Base-by-base conservation (phyloP, 2,888 invertebrate species). In the Agrotis exclamationis region DNA sequence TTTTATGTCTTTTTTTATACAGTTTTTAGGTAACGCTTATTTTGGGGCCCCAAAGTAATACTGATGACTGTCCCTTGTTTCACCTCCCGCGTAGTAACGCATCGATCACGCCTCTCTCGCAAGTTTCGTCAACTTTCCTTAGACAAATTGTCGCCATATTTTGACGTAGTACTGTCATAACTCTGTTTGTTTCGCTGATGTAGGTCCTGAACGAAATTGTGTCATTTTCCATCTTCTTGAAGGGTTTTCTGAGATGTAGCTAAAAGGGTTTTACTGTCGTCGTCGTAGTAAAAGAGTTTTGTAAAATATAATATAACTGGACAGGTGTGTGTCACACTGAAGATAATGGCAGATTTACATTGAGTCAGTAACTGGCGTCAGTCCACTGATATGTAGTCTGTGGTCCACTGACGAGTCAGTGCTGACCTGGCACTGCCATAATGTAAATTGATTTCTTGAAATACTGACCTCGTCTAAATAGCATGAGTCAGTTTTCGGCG, bases 11-110 rank as follows among this genome's bases (percentile, higher is more conserved):
- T n/a, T n/a, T n/a, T n/a, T n/a, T n/a, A n/a, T n/a, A n/a, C n/a
- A n/a, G n/a, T n/a, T n/a, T n/a, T n/a, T n/a, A n/a, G n/a, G n/a
- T n/a, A n/a, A n/a, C n/a, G n/a, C n/a, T n/a, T 0, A 6, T 85
- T 83, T 81, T 16, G 33, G 63, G 66, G 86, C 85, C 66, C 64
- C 24, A 79, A 67, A 24, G 39, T 68, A 70, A 83, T 85, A 87
- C 83, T 84, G 84, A 86, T 85, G 86, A 87, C 82, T 81, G 85
- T 85, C 87, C 88, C 85, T 88, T 88, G 87, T 89, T 89, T 88
- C 75, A 85, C 80, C 82, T 85, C 83, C 73, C 79, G 70, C 86
- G 85, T 88, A 85, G 88, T 86, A 87, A 90, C 88, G 83, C 87
- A 89, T 91, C 89, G 88, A 89, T 91, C 88, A 87, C 84, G 77